Evolutionary conservation across 2,113 vertebrate species (phyloP).

Genomic region (Emydocephalus ijimae): DNA sequence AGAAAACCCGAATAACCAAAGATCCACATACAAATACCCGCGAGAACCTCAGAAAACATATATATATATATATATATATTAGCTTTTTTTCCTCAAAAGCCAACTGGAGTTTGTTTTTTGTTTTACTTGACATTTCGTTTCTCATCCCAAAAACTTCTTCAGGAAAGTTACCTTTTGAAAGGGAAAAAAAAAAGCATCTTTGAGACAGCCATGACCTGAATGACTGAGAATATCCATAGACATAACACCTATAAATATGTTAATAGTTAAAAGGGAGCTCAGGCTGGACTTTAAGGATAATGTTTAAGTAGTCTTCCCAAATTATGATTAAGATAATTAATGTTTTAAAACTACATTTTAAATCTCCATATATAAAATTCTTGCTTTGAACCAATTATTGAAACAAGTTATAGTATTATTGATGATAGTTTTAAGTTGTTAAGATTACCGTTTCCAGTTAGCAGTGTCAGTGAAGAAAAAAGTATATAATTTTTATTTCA

Average conservation of each 20-base stretch:
- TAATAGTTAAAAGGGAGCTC: background rate
- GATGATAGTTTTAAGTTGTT: background rate
- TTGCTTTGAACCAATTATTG: constrained; percentile 3
- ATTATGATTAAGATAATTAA: background rate
- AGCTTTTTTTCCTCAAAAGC: background rate
- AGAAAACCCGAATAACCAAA: too few relatives aligned
- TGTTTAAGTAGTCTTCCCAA: background rate
- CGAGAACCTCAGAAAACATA: too few relatives aligned
- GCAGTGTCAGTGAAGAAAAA: background rate
- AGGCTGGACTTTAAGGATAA: background rate
- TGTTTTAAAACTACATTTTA: background rate
- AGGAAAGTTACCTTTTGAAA: background rate
- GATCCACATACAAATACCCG: too few relatives aligned
- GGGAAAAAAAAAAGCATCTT: background rate
- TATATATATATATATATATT: background rate
- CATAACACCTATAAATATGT: background rate
- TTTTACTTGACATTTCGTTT: background rate
- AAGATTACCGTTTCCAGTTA: background rate
- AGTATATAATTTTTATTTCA: background rate
- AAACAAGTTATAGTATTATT: background rate
- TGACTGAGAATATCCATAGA: background rate
- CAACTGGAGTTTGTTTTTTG: background rate
- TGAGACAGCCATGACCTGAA: background rate
- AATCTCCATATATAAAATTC: background rate
- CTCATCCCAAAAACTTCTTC: background rate